Evolutionary conservation across 2,113 vertebrate genomes (phyloP).

Genomic region (Baryphthengus martii): DNA sequence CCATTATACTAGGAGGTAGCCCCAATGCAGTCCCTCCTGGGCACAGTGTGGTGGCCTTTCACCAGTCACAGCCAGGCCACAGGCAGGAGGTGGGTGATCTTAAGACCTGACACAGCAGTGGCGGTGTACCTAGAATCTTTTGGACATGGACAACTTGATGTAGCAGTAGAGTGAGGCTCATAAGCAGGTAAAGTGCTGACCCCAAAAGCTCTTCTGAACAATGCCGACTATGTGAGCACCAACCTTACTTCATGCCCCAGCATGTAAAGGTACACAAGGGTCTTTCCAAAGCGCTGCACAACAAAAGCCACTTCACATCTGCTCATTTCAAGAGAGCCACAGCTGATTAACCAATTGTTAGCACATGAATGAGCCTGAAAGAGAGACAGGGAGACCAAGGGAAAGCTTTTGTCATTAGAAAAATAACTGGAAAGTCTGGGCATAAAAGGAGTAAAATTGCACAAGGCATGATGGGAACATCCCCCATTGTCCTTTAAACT

Average conservation of each 20-base stretch:
- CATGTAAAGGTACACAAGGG: not conserved
- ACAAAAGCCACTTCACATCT: slow-evolving; percentile 17
- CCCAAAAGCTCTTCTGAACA: not conserved
- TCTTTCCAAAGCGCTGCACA: not conserved
- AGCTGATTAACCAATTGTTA: slow-evolving; percentile 25
- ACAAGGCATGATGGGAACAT: slow-evolving; percentile 19
- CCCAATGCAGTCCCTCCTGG: not conserved
- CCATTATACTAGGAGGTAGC: not conserved
- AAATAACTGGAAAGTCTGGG: not conserved
- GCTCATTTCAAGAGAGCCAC: not conserved
- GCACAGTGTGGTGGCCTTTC: not conserved
- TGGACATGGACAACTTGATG: not conserved
- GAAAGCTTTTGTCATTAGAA: not conserved
- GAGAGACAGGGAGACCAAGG: slow-evolving; percentile 11
- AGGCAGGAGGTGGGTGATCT: no score
- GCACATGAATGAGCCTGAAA: slow-evolving; percentile 23
- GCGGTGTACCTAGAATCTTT: not conserved
- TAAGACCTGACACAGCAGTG: not conserved
- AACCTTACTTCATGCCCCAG: not conserved
- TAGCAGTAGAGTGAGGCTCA: not conserved
- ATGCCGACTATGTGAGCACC: not conserved
- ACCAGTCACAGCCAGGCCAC: not conserved
- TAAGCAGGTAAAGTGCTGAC: not conserved
- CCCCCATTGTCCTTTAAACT: slow-evolving; percentile 1
- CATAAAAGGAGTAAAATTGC: not conserved